phyloP scores from a whole-genome alignment of 2,888 invertebrate species.

The Machimus atricapillus region DNA sequence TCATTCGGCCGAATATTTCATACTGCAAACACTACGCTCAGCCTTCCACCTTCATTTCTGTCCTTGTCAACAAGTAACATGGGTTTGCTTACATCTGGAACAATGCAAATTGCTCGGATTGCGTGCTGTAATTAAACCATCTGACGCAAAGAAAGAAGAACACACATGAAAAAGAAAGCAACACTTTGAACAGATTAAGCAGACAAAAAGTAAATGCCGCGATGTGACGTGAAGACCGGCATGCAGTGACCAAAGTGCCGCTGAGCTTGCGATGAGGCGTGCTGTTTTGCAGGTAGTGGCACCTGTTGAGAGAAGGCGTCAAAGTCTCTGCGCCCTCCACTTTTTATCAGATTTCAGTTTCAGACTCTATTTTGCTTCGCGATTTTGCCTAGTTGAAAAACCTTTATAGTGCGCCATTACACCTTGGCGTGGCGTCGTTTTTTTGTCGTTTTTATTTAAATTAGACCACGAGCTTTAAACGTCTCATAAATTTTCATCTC shows the following conservation, averaged over 20 bases:
- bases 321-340: background rate
- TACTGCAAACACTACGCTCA: background rate
- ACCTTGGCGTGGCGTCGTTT: background rate
- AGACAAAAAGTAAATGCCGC: background rate
- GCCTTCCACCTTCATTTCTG: background rate
- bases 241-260: background rate
- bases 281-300: background rate
- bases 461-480: constrained; percentile 41
- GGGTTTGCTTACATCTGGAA: constrained; percentile 1
- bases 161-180: constrained; percentile 3
- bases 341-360: background rate
- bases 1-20: background rate
- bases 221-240: background rate
- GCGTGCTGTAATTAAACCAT: constrained; percentile 32
- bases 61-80: constrained; percentile 7
- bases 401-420: background rate
- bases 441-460: constrained; percentile 21
- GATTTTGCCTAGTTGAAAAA: background rate
- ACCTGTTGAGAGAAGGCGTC: background rate
- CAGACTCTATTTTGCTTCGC: background rate
- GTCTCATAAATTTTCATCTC: constrained; percentile 46
- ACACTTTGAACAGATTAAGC: background rate
- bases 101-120: constrained; percentile 17
- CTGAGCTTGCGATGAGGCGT: background rate
- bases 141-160: background rate